A percentile compares a stretch with the other conserved stretches of the same genome.
Evolutionary conservation across 2,797 vertebrate genomes (phyloP).

Genomic region (Nannoperca obscura): DNA sequence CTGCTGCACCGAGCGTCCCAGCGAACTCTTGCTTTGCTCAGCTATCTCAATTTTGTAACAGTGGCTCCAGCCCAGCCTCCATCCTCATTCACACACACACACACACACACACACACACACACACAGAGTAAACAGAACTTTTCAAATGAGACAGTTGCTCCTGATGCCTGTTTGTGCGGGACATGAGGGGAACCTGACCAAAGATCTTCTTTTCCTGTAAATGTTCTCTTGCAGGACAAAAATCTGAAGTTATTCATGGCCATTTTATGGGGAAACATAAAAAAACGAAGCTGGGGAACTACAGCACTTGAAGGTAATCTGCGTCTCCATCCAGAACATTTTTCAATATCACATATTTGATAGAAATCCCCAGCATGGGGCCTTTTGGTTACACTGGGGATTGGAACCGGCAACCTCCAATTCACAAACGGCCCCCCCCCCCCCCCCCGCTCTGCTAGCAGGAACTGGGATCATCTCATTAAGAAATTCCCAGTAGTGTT

Average conservation of each 20-base stretch:
- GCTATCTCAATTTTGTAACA: conserved; percentile 70
- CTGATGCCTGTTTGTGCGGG: conserved; percentile 37
- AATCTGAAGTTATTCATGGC: background rate
- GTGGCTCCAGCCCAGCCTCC: conserved; percentile 75
- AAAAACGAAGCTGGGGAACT: background rate
- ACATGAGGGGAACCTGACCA: conserved; percentile 20
- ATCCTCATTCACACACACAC: conserved; percentile 58
- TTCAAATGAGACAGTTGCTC: conserved; percentile 43
- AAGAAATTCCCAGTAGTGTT: conserved; percentile 87
- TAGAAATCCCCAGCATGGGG: background rate
- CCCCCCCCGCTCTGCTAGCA: conserved; percentile 2
- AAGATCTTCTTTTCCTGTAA: conserved; percentile 41
- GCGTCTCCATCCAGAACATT: background rate
- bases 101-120: conserved; percentile 52
- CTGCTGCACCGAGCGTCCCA: conserved; percentile 47
- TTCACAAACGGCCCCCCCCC: conserved; percentile 11
- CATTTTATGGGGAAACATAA: background rate
- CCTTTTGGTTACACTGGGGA: conserved; percentile 18
- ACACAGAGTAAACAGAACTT: conserved; percentile 68
- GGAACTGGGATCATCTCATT: conserved; percentile 83
- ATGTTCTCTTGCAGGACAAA: conserved; percentile 3
- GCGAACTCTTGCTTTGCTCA: conserved; percentile 67
- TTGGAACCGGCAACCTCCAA: conserved; percentile 43
- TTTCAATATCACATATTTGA: background rate
- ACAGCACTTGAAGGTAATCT: background rate